Evolutionary conservation across 2,113 vertebrate genomes (phyloP).

Genomic region (Sterrhoptilus dennistouni): DNA sequence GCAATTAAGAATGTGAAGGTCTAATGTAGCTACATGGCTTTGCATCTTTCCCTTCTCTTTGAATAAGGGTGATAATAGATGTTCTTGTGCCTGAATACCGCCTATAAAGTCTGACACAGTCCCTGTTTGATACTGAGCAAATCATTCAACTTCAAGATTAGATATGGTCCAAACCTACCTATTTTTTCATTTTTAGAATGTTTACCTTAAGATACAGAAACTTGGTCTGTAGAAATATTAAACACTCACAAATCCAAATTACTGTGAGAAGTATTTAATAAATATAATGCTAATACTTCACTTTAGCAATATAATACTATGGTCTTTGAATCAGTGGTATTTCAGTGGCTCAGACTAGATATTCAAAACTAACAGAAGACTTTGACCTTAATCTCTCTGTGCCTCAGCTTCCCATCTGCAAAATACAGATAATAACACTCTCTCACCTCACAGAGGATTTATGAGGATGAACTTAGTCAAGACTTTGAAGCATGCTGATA

Average conservation of each 20-base stretch:
- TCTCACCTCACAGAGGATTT: constrained; percentile 11
- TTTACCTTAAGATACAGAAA: not conserved
- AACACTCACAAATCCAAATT: not conserved
- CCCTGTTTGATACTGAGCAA: not conserved
- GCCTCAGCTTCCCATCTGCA: not conserved
- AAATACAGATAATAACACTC: constrained; percentile 10
- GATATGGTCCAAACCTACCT: rapidly evolving
- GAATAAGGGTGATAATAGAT: not conserved
- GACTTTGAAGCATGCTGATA: not conserved
- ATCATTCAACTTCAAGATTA: not conserved
- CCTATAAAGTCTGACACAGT: not conserved
- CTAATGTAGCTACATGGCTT: not conserved
- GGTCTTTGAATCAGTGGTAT: not conserved
- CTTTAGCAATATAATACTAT: not conserved
- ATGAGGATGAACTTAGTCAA: not conserved
- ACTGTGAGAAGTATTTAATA: not conserved
- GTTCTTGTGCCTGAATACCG: not conserved
- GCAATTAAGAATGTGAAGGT: not conserved
- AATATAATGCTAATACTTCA: not conserved
- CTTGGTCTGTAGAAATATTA: not conserved
- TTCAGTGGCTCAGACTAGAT: not conserved
- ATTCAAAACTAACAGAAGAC: not conserved
- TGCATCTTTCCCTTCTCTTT: not conserved
- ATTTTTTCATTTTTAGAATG: not conserved
- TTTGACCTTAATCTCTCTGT: constrained; percentile 5